phyloP scores from a whole-genome alignment of 2,797 vertebrate species.

The Apogon hyalosoma region DNA sequence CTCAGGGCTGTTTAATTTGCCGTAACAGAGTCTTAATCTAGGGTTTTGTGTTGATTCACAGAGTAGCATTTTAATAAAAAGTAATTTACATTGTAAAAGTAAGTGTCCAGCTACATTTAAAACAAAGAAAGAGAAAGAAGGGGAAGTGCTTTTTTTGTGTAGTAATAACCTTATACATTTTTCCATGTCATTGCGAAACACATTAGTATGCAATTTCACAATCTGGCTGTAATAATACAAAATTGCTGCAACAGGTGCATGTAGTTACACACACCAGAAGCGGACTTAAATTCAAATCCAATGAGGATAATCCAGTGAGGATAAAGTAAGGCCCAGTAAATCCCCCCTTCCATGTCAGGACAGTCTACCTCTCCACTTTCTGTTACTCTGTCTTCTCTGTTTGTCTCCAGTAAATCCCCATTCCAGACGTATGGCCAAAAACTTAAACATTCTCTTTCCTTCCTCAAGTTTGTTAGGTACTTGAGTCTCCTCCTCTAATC shows the following conservation, averaged over 20 bases:
- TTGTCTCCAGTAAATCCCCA: constrained; percentile 54
- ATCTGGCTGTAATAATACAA: constrained; percentile 22
- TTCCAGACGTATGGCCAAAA: constrained; percentile 23
- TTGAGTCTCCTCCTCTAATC: constrained; percentile 35
- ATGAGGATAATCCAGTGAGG: constrained; percentile 70
- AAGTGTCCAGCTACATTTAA: constrained; percentile 20
- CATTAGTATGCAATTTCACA: constrained; percentile 16
- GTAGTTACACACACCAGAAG: constrained; percentile 49
- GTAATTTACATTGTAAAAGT: constrained; percentile 24
- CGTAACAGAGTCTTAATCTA: constrained; percentile 33
- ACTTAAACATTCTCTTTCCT: constrained; percentile 18
- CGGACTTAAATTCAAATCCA: constrained; percentile 68
- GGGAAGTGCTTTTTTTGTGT: background rate
- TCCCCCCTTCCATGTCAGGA: constrained; percentile 51
- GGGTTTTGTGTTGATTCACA: constrained; percentile 11
- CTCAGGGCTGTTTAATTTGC: constrained; percentile 44
- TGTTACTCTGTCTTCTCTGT: constrained; percentile 32
- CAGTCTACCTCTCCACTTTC: constrained; percentile 39
- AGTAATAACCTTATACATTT: background rate
- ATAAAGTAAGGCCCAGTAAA: constrained; percentile 65
- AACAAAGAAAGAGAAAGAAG: background rate
- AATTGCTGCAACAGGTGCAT: constrained; percentile 60
- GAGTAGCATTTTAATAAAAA: background rate
- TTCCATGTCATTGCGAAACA: background rate
- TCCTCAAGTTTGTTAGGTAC: constrained; percentile 32